Percentiles rank a stretch among this genome's conserved stretches.
phyloP scores from a whole-genome alignment of 2,888 invertebrate genomes.

The Chrysodeixis includens region DNA sequence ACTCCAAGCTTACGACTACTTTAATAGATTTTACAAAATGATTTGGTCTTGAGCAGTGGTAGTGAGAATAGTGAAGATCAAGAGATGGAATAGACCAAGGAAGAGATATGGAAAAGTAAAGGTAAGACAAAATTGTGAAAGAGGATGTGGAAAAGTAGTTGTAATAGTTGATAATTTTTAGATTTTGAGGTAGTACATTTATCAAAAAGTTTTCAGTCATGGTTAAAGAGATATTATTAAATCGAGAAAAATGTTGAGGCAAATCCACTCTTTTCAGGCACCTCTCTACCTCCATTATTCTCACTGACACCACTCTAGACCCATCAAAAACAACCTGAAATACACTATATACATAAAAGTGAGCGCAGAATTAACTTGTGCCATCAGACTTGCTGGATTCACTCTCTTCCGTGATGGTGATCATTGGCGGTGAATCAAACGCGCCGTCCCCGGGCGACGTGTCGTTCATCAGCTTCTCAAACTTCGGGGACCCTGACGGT shows the following conservation, averaged over 20 bases:
- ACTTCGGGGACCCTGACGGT: conserved; percentile 88
- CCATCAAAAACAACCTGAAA: conserved; percentile 45
- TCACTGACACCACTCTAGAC: conserved; percentile 26
- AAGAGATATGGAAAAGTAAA: background rate
- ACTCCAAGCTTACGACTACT: conserved; percentile 59
- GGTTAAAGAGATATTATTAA: no score
- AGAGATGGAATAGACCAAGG: background rate
- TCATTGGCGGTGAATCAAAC: conserved; percentile 81
- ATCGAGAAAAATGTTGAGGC: no score
- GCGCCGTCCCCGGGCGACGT: conserved; percentile 78
- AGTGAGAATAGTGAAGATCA: conserved; percentile 7
- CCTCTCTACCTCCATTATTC: background rate
- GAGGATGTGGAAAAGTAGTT: background rate
- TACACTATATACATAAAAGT: conserved; percentile 66
- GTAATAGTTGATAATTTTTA: background rate
- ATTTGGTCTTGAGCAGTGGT: conserved; percentile 21
- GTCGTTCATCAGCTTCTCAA: conserved; percentile 89
- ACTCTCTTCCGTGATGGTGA: conserved; percentile 85
- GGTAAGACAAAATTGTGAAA: background rate
- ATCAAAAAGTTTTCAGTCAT: background rate
- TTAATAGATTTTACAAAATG: conserved; percentile 55
- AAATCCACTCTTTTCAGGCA: background rate
- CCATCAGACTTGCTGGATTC: conserved; percentile 81
- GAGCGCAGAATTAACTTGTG: conserved; percentile 78
- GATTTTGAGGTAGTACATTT: background rate